Evolutionary conservation across 2,888 invertebrate genomes (phyloP).

Genomic region (Agrotis exclamationis): DNA sequence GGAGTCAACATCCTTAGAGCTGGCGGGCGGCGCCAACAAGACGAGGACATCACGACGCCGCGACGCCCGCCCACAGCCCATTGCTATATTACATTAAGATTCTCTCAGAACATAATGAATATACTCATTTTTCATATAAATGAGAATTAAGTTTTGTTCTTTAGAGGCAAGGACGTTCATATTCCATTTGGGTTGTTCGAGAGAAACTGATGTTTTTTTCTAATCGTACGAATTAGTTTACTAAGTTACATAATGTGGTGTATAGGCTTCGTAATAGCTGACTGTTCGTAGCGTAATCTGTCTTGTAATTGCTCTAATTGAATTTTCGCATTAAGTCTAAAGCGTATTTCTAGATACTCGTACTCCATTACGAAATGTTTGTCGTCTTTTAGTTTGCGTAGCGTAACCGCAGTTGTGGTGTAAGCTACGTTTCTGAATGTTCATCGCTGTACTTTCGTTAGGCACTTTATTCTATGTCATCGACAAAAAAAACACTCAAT

Average conservation of each 20-base stretch:
- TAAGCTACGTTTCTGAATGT: too few relatives aligned
- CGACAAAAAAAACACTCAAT: too few relatives aligned
- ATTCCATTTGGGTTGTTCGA: constrained; percentile 17
- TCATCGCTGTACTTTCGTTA: too few relatives aligned
- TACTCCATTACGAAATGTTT: background rate
- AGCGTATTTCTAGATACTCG: too few relatives aligned
- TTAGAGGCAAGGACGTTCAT: constrained; percentile 6
- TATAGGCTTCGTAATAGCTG: too few relatives aligned
- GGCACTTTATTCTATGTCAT: too few relatives aligned
- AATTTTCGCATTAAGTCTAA: background rate
- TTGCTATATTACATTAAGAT: constrained; percentile 54
- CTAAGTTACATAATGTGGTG: too few relatives aligned
- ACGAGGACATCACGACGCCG: constrained; percentile 32
- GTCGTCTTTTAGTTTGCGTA: background rate
- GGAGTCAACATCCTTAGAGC: constrained; percentile 57
- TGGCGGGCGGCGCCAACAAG: constrained; percentile 53
- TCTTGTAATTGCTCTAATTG: background rate
- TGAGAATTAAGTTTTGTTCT: constrained; percentile 34
- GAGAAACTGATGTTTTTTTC: too few relatives aligned
- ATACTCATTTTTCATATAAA: constrained; percentile 36
- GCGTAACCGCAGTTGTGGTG: too few relatives aligned
- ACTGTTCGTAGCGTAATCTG: background rate
- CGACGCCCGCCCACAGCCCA: constrained; percentile 45
- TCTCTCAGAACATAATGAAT: constrained; percentile 43
- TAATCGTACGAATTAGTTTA: too few relatives aligned